These are phyloP conservation scores for Lasioglossum albipes DNA, from an alignment of 1,140 invertebrate species.

Conservation along the genomic window DNA sequence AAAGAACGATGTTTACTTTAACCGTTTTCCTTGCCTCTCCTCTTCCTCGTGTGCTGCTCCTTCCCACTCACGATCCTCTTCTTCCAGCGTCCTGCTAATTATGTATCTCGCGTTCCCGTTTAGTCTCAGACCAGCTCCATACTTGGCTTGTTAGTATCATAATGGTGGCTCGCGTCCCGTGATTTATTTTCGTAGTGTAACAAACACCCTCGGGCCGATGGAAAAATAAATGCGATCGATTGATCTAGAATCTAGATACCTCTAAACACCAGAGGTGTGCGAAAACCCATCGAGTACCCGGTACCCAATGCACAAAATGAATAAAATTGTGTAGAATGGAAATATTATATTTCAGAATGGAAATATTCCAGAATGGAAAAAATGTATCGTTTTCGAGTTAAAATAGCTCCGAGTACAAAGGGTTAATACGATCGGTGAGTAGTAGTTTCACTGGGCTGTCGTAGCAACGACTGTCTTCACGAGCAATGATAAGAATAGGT, in stretches of 20 bases:
- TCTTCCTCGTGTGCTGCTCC: not conserved
- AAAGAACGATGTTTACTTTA: slow-evolving; percentile 37
- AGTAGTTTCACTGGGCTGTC: slow-evolving; percentile 25
- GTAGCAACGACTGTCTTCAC: not conserved
- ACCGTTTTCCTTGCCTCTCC: not conserved
- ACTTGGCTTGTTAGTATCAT: slow-evolving; percentile 16
- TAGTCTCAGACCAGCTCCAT: slow-evolving; percentile 11
- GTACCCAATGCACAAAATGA: too few relatives aligned
- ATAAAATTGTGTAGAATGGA: too few relatives aligned
- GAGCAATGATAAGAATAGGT: slow-evolving; percentile 4
- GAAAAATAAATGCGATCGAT: slow-evolving; percentile 16
- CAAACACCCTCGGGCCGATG: slow-evolving; percentile 3
- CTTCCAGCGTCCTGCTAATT: slow-evolving; percentile 3
- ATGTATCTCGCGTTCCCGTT: slow-evolving; percentile 27
- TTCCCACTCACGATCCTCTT: not conserved
- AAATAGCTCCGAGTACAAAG: too few relatives aligned
- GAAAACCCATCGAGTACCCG: too few relatives aligned
- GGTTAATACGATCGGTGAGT: not conserved
- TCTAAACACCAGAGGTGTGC: not conserved
- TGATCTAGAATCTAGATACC: not conserved
- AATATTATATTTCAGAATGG: too few relatives aligned
- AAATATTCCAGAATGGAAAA: too few relatives aligned
- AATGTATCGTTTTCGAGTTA: too few relatives aligned
- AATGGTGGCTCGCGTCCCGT: slow-evolving; percentile 3
- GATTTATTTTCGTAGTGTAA: slow-evolving; percentile 6